Percentiles rank a stretch among this genome's conserved stretches.
Evolutionary conservation across 2,113 vertebrate species (phyloP).

Genomic region (Rousettus leschenaultii): DNA sequence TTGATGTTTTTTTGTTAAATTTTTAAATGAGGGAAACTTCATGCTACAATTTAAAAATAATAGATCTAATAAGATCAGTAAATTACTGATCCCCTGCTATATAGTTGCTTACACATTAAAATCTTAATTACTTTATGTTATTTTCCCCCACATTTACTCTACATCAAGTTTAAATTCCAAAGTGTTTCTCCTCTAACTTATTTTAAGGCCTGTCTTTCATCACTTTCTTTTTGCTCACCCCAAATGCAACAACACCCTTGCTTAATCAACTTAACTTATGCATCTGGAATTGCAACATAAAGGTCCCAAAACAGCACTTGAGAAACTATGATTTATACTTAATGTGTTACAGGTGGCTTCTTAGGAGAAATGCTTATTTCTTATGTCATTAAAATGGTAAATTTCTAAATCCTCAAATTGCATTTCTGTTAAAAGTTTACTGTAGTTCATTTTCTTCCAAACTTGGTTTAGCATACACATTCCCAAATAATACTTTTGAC

Average conservation of each 20-base stretch:
- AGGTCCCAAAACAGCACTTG: conserved; percentile 58
- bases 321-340: conserved; percentile 67
- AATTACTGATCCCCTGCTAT: conserved; percentile 9
- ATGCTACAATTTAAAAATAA: conserved; percentile 30
- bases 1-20: not conserved
- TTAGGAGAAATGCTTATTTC: conserved; percentile 67
- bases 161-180: conserved; percentile 53
- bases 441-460: conserved; percentile 63
- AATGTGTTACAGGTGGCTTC: conserved; percentile 69
- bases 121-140: conserved; percentile 22
- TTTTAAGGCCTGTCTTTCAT: conserved; percentile 70
- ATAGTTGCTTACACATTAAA: conserved; percentile 3
- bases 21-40: conserved; percentile 1
- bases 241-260: conserved; percentile 68
- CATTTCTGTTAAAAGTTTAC: conserved; percentile 68
- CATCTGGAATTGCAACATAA: conserved; percentile 71
- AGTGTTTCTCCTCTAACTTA: conserved; percentile 45
- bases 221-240: conserved; percentile 57
- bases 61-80: not conserved
- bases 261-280: conserved; percentile 59
- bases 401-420: conserved; percentile 68
- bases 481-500: conserved; percentile 56
- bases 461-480: conserved; percentile 67
- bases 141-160: conserved; percentile 3
- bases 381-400: conserved; percentile 64